Conservation (phyloP, 2,888 invertebrate species). For the Zootermopsis nevadensis region DNA sequence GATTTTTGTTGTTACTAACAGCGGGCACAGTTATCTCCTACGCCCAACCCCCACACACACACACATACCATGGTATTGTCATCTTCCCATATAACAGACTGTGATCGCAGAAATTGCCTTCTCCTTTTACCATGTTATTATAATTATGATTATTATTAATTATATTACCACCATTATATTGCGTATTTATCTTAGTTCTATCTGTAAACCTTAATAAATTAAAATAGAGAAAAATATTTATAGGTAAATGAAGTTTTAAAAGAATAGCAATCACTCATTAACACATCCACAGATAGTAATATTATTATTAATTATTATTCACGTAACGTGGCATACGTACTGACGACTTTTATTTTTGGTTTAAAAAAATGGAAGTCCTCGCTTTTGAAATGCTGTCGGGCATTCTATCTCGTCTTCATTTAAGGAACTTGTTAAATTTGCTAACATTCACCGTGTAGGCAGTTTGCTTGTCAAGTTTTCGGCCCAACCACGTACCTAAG, state of each 20-base stretch:
- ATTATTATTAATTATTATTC: conserved; percentile 19
- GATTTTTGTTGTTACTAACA: neutral
- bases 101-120: conserved; percentile 67
- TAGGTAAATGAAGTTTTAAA: conserved; percentile 27
- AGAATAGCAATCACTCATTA: conserved; percentile 46
- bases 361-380: conserved; percentile 42
- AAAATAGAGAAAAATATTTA: conserved; percentile 34
- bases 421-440: conserved; percentile 10
- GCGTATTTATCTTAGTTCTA: conserved; percentile 39
- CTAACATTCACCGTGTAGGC: neutral
- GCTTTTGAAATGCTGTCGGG: conserved; percentile 51
- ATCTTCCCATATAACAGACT: conserved; percentile 61
- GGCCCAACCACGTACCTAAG: neutral
- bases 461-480: conserved; percentile 26
- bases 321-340: conserved; percentile 30
- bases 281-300: conserved; percentile 37
- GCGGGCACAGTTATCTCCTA: conserved; percentile 10
- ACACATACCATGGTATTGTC: too few species aligned
- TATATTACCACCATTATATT: conserved; percentile 28
- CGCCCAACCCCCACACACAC: too few species aligned
- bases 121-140: conserved; percentile 55
- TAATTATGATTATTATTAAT: conserved; percentile 36
- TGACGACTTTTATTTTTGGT: conserved; percentile 22
- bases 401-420: neutral
- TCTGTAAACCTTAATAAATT: conserved; percentile 24